These are phyloP conservation scores for Atherinomorus stipes DNA, from an alignment of 2,113 vertebrate species.

Conservation along the genomic window DNA sequence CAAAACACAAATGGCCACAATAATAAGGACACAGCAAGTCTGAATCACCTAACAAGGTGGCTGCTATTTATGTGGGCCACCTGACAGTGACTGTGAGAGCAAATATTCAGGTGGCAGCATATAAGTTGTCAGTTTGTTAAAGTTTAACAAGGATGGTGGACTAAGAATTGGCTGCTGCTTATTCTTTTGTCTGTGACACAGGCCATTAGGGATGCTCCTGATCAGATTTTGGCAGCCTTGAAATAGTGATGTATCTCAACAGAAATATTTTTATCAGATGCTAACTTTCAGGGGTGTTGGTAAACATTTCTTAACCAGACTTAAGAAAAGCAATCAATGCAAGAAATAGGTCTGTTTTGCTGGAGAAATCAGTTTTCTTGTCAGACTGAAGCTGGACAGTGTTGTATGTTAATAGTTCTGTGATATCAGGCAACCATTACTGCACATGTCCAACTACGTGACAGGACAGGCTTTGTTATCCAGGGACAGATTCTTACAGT, in stretches of 20 bases:
- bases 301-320: too few species aligned
- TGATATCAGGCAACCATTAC: too few species aligned
- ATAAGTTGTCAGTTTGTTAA: slow-evolving; percentile 46
- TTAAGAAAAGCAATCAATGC: too few species aligned
- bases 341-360: too few species aligned
- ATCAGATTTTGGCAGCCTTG: slow-evolving; percentile 40
- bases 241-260: slow-evolving; percentile 5
- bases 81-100: slow-evolving; percentile 30
- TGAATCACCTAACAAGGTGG: slow-evolving; percentile 45
- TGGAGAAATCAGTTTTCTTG: too few species aligned
- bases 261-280: too few species aligned
- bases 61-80: slow-evolving; percentile 39
- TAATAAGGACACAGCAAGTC: slow-evolving; percentile 43
- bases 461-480: too few species aligned
- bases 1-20: slow-evolving; percentile 8
- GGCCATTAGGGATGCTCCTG: neutral
- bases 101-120: slow-evolving; percentile 35
- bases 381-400: too few species aligned
- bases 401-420: too few species aligned
- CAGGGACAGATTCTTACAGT: too few species aligned
- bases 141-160: slow-evolving; percentile 57
- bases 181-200: slow-evolving; percentile 4
- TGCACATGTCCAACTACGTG: too few species aligned
- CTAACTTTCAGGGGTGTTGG: too few species aligned
- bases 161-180: neutral